These are phyloP conservation scores for Eustalomyia histrio DNA, from an alignment of 2,888 invertebrate genomes.

Conservation along the genomic window DNA sequence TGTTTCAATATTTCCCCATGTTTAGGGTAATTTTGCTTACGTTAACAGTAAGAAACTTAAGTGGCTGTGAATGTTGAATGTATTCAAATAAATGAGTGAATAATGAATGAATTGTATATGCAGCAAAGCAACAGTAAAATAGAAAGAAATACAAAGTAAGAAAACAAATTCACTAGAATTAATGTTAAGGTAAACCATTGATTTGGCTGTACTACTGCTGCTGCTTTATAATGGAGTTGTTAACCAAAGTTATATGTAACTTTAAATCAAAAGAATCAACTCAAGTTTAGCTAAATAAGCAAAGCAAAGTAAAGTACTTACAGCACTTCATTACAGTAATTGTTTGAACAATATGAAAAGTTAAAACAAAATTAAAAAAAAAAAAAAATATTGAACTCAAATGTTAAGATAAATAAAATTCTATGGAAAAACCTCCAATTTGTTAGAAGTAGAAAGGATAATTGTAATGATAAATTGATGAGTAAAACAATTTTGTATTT, in stretches of 20 bases:
- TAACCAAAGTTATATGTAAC: conserved; percentile 50
- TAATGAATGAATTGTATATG: conserved; percentile 63
- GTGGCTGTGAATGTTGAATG: conserved; percentile 52
- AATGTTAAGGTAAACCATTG: conserved; percentile 2
- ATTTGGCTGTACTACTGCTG: background rate
- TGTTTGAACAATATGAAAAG: conserved; percentile 53
- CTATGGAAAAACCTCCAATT: conserved; percentile 25
- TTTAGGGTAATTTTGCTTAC: conserved; percentile 9
- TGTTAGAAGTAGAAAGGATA: conserved; percentile 43
- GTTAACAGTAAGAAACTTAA: conserved; percentile 29
- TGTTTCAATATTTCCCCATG: background rate
- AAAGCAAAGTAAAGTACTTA: conserved; percentile 52
- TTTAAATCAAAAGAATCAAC: conserved; percentile 54
- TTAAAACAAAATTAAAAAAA: conserved; percentile 15
- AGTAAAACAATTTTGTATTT: conserved; percentile 7
- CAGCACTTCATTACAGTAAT: conserved; percentile 63
- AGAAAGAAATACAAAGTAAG: conserved; percentile 13
- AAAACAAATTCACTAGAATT: background rate
- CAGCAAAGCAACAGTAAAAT: conserved; percentile 60
- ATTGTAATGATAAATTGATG: conserved; percentile 58
- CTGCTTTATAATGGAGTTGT: conserved; percentile 14
- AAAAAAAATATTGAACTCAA: conserved; percentile 39
- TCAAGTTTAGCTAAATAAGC: conserved; percentile 60
- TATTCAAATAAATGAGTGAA: conserved; percentile 62
- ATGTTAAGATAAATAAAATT: conserved; percentile 54